These are phyloP conservation scores for Myotis yumanensis DNA, from an alignment of 2,113 vertebrate species.

Conservation along the genomic window DNA sequence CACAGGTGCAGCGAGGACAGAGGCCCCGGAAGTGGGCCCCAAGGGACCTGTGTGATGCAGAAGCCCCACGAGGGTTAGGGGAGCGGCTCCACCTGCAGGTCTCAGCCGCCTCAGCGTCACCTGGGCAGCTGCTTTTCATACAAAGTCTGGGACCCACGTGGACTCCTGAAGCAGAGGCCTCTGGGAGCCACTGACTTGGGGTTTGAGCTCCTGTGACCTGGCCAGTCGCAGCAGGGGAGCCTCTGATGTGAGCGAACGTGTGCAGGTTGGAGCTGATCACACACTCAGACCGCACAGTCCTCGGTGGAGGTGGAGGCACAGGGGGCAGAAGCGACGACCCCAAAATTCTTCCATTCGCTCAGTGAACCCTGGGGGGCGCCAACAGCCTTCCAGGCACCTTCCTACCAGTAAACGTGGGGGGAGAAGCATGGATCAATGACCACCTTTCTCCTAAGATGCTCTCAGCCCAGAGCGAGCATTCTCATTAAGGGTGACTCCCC, in stretches of 20 bases:
- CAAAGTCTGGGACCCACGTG: background rate
- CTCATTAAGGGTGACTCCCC: no score
- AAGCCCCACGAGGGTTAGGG: background rate
- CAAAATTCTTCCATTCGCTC: accelerated
- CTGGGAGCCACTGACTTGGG: background rate
- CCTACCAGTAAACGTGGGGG: background rate
- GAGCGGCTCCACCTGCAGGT: accelerated
- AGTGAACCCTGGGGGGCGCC: accelerated
- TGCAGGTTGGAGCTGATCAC: accelerated
- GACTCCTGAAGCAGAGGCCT: background rate
- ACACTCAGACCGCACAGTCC: background rate
- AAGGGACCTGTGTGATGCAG: background rate
- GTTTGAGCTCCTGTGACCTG: accelerated
- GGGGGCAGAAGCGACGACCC: background rate
- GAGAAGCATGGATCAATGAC: accelerated
- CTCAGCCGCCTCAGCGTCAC: background rate
- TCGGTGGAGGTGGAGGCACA: background rate
- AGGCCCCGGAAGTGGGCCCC: background rate
- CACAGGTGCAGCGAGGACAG: background rate
- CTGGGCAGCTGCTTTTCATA: accelerated
- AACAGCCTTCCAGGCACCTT: background rate
- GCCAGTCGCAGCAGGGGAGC: accelerated
- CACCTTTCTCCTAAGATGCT: background rate
- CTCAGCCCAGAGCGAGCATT: background rate
- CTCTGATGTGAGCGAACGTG: accelerated